Evolutionary conservation across 2,113 vertebrate species (phyloP).

Genomic region (Pontoporia blainvillei): DNA sequence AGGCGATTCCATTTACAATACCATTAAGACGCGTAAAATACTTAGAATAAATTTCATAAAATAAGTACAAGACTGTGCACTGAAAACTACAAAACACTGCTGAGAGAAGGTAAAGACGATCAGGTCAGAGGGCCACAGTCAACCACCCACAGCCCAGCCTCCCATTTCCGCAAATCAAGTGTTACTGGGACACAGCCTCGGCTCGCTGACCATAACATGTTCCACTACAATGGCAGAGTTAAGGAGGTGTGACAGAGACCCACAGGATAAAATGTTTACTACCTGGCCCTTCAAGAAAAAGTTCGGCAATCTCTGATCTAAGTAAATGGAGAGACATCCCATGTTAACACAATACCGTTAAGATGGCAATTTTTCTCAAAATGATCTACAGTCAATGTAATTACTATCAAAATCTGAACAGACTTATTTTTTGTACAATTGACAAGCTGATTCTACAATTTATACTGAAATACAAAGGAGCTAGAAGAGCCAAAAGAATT

Average conservation of each 20-base stretch:
- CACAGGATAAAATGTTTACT: not conserved
- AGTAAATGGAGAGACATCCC: not conserved
- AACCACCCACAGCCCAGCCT: rapidly evolving
- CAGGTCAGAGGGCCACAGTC: not conserved
- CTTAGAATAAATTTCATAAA: not conserved
- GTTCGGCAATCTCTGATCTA: not conserved
- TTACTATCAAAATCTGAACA: not conserved
- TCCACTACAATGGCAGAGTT: not conserved
- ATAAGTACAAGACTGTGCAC: not conserved
- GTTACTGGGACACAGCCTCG: rapidly evolving
- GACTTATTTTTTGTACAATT: not conserved
- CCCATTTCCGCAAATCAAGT: not conserved
- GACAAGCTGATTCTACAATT: not conserved
- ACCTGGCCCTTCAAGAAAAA: not conserved
- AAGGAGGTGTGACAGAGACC: not conserved
- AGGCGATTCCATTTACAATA: not conserved
- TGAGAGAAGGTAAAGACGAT: not conserved
- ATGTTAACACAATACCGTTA: not conserved
- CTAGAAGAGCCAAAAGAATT: not conserved
- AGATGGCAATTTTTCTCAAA: not conserved
- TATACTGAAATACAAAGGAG: not conserved
- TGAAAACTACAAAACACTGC: not conserved
- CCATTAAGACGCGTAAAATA: not conserved
- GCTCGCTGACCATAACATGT: not conserved
- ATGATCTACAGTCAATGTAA: not conserved